Evolutionary conservation across 64 coral and sea anemone genomes (phyloP), one percentile per base, ranked within the genome.

Genomic region (Pachyseris speciosa): DNA sequence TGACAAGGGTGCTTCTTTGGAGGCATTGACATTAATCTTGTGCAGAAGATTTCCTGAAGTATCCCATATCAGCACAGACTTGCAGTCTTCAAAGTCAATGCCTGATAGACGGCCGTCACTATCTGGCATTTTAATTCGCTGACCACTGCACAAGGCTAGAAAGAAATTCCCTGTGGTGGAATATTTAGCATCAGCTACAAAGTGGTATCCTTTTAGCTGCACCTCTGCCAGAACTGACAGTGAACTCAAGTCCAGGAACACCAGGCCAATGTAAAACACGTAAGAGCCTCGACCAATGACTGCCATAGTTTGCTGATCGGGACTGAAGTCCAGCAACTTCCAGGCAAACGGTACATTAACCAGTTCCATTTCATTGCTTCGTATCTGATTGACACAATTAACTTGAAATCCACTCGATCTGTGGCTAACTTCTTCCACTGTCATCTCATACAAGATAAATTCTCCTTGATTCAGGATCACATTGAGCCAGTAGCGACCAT

Each of bases 111-210:
- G 26, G 24, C 13, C 20, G 16, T 51, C 43, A 49, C 26, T 76
- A 5, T 31, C 27, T 0, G 42, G 73, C 73, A 76, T 50, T 76
- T 50, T 27, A 30, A 76, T 29, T 51, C 27, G 73, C 42, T 76
- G 73, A 76, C 73, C 73, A 76, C 73, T 76, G 25, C 73, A 76
- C 40, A 76, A 12, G 2, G 43, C 73, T 30, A 51, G 10, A 32
- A 76, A 76, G 73, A 76, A 76, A 49, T 52, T 51, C 28, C 73
- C 73, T 30, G 1, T 16, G 1, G 17, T 12, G 9, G 73, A 76
- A 76, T 76, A 76, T 76, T 76, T 76, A 12, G 73, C 73, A 30
- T 76, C 73, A 28, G 73, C 73, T 48, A 76, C 73, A 76, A 76
- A 76, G 43, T 76, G 43, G 25, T 30, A 76, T 2, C 73, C 73